Evolutionary conservation across 2,888 invertebrate genomes (phyloP), one percentile per base, ranked within the genome.

Genomic region (Tryphoninae sp.): DNA sequence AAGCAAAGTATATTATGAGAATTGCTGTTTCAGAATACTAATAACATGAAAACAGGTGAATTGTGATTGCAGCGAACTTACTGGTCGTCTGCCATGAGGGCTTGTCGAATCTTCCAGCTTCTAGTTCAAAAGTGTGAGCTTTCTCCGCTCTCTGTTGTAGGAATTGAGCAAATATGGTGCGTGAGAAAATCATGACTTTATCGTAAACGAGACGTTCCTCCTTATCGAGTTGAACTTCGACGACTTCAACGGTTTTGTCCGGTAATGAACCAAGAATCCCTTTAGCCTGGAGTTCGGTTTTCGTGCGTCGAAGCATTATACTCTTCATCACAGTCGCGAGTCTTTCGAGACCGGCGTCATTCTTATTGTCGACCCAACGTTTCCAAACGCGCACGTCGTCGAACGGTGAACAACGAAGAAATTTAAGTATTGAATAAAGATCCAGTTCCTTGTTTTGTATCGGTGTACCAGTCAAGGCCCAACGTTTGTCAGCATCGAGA

Each of bases 361-460:
- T 95, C 89, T 96, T 97, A 90, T 96, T 96, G 88, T 97, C 96
- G 71, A 99, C 97, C 96, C 98, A 98, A 80, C 95, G 95, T 91
- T 97, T 98, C 98, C 98, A 99, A 83, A 97, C 95, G 93, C 92
- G 92, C 59, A 96, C 93, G 84, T 99, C 98, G 90, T 98, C 96
- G 91, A 99, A 98, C 0, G 99, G 99, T 7, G 95, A 93, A 89
- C 97, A 97, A 13, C 95, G 93, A 8, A 99, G 22, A 71, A 71
- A 59, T 19, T 19, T 19, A 1, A 19, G 19, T 19, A 19, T 19
- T 19, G 19, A 19, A 19, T 19, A 19, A 19, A 19, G 19, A 19
- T 19, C 19, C 19, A 19, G 19, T 1, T 19, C 19, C 19, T 19
- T 19, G 19, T 19, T 19, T 19, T 19, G 19, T 19, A 19, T 19